These are phyloP conservation scores for Aratinga solstitialis DNA, from an alignment of 2,797 vertebrate species.

Conservation along the genomic window DNA sequence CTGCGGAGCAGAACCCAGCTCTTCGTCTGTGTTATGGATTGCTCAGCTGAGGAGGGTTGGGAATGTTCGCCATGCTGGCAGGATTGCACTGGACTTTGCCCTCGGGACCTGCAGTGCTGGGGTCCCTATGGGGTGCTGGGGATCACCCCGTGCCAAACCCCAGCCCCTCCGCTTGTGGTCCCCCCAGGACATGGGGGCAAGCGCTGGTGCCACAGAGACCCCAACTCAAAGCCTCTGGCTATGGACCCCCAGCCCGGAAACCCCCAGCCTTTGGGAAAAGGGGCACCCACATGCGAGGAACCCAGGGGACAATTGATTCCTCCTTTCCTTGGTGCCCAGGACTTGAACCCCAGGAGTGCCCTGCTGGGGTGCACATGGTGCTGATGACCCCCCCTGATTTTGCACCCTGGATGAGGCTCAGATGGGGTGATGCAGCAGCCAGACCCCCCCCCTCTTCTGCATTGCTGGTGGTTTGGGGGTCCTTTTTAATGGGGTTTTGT, in stretches of 20 bases:
- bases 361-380: background rate
- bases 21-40: background rate
- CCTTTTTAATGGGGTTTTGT: background rate
- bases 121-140: background rate
- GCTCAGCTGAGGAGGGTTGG: rapidly evolving
- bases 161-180: rapidly evolving
- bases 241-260: rapidly evolving
- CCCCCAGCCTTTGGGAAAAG: background rate
- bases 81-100: rapidly evolving
- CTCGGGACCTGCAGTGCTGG: rapidly evolving
- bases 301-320: background rate
- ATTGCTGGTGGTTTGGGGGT: background rate
- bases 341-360: background rate
- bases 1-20: background rate
- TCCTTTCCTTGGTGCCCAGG: background rate
- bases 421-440: rapidly evolving
- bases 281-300: background rate
- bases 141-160: background rate
- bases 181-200: background rate
- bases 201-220: background rate
- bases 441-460: background rate
- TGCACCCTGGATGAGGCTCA: background rate
- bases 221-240: background rate
- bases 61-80: rapidly evolving
- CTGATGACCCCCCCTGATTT: background rate